phyloP scores from a whole-genome alignment of 2,888 invertebrate genomes.

The Blastobasis lacticolella region DNA sequence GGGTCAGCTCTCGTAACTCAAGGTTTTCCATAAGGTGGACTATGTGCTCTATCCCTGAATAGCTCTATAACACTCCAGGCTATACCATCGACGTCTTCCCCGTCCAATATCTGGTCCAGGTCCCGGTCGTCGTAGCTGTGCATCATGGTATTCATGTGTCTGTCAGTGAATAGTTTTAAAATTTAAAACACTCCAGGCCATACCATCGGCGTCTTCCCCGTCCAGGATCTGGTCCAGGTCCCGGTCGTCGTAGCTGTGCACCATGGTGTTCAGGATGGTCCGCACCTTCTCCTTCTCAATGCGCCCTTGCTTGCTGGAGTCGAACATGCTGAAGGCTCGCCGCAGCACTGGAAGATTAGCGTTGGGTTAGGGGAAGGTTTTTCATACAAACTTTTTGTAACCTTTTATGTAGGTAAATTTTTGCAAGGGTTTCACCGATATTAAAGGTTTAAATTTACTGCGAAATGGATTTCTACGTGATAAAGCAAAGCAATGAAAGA shows the following conservation, averaged over 20 bases:
- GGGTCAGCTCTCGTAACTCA: no score
- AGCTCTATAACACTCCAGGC: neutral
- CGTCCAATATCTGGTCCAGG: constrained; percentile 83
- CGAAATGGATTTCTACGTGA: no score
- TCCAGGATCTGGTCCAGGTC: constrained; percentile 85
- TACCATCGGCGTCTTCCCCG: constrained; percentile 87
- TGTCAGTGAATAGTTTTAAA: no score
- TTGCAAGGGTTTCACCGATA: no score
- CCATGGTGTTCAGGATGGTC: constrained; percentile 86
- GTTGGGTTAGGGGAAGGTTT: neutral
- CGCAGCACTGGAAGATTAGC: constrained; percentile 76
- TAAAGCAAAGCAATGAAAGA: no score
- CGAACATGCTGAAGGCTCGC: constrained; percentile 90
- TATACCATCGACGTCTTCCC: constrained; percentile 86
- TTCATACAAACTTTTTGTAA: no score
- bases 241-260: constrained; percentile 84
- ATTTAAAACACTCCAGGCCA: constrained; percentile 9
- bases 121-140: constrained; percentile 86
- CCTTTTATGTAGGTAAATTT: no score
- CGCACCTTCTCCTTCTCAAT: constrained; percentile 87
- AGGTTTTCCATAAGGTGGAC: no score
- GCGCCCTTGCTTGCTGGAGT: constrained; percentile 83
- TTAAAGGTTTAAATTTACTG: no score
- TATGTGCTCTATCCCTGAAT: no score
- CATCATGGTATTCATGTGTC: constrained; percentile 87